phyloP scores from a whole-genome alignment of 2,888 invertebrate species.

The Acronicta psi region DNA sequence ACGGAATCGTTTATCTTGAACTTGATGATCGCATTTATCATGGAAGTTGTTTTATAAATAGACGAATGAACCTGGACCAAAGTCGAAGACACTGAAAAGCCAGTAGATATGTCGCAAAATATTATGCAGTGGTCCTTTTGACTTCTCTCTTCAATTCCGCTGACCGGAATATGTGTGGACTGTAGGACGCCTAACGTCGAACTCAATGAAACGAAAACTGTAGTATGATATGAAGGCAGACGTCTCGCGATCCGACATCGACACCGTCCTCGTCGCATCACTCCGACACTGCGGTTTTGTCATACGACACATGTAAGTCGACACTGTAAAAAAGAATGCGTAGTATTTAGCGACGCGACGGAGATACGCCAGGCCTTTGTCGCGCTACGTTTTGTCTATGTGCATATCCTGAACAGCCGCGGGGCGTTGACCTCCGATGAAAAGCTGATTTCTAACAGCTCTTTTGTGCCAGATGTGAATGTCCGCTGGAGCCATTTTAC shows the following conservation, averaged over 20 bases:
- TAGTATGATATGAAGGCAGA: slow-evolving; percentile 32
- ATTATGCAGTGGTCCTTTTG: too few relatives aligned
- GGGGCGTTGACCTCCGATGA: slow-evolving; percentile 78
- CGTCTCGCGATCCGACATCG: slow-evolving; percentile 50
- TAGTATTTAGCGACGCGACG: slow-evolving; percentile 56
- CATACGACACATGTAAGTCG: slow-evolving; percentile 51
- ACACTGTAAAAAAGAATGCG: slow-evolving; percentile 51
- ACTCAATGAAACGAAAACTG: slow-evolving; percentile 35
- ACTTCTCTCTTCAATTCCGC: too few relatives aligned
- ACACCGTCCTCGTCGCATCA: slow-evolving; percentile 48
- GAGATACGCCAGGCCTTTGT: slow-evolving; percentile 72
- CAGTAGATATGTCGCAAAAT: too few relatives aligned
- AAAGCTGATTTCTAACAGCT: slow-evolving; percentile 76
- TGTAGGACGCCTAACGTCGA: slow-evolving; percentile 18
- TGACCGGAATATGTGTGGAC: slow-evolving; percentile 23
- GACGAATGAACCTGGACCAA: too few relatives aligned
- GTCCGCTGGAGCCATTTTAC: slow-evolving; percentile 59
- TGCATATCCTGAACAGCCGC: slow-evolving; percentile 82
- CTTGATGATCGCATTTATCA: too few relatives aligned
- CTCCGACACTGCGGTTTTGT: slow-evolving; percentile 53
- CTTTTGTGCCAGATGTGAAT: slow-evolving; percentile 73
- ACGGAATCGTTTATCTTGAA: too few relatives aligned
- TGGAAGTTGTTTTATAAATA: too few relatives aligned
- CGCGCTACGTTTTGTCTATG: slow-evolving; percentile 79
- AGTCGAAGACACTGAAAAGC: too few relatives aligned